Evolutionary conservation across 2,888 invertebrate genomes (phyloP), one percentile per base, ranked within the genome.

Genomic region (Apeira syringaria): DNA sequence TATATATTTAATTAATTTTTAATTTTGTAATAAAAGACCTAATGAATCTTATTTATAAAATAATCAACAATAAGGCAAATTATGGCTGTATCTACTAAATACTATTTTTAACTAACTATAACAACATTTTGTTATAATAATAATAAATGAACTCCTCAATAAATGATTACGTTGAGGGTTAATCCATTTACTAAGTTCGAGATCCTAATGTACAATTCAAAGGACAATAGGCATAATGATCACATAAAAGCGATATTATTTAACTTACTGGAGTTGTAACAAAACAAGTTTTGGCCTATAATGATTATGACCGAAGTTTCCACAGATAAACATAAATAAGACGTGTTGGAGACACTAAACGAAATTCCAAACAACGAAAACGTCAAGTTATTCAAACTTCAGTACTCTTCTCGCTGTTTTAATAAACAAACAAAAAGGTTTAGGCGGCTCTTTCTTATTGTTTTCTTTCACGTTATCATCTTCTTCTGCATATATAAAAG

Each of bases 341-440:
- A 62, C 59, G 58, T 68, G 64, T 64, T 71, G 64, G 66, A 63
- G 56, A 64, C 61, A 74, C 74, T 68, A 68, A 81, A 80, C 75
- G 69, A 76, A 80, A 82, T 77, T 73, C 72, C 72, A 68, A 81
- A 81, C 82, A 79, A 78, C 73, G 62, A 64, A 75, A 77, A 75
- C 62, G 71, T 68, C 71, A 66, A 74, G 62, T 68, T 68, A 62
- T 60, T 48, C 65, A 43, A 79, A 80, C 74, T 83, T 76, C 69
- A 74, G 68, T 69, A 68, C 66, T 79, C 72, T 66, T 58, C 67
- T 64, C 62, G 62, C 64, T 65, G 68, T 76, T 80, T 81, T 77
- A 79, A 80, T 79, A 82, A 83, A 80, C 76, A 77, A 78, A 82
- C 75, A 72, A 65, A 55, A 73, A 85, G 83, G 71, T 80, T 83